phyloP scores from a whole-genome alignment of 2,888 invertebrate species.

The Eupsilia transversa region DNA sequence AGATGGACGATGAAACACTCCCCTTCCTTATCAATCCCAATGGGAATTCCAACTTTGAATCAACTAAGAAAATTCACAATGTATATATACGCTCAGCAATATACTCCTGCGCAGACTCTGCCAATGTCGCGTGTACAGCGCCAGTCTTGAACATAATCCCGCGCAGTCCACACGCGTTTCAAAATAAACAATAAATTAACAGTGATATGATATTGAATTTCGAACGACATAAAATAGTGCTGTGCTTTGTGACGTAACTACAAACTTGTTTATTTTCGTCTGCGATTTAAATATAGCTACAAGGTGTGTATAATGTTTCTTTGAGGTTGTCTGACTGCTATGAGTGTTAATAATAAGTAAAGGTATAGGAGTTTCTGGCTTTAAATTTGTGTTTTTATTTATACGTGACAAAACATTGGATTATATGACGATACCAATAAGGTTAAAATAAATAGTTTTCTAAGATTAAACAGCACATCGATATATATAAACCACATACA shows the following conservation, averaged over 20 bases:
- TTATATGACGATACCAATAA: neutral
- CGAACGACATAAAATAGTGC: slow-evolving; percentile 39
- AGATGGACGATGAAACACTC: neutral
- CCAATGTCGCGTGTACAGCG: slow-evolving; percentile 71
- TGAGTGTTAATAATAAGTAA: slow-evolving; percentile 2
- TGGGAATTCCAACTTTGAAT: slow-evolving; percentile 14
- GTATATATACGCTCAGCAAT: slow-evolving; percentile 70
- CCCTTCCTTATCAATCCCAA: slow-evolving; percentile 28
- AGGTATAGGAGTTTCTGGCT: neutral
- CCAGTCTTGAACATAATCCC: slow-evolving; percentile 70
- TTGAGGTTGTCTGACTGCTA: slow-evolving; percentile 1
- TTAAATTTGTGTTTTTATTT: slow-evolving; percentile 4
- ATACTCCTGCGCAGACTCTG: slow-evolving; percentile 75
- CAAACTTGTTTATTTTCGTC: slow-evolving; percentile 43
- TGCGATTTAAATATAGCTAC: slow-evolving; percentile 36
- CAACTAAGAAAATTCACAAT: slow-evolving; percentile 35
- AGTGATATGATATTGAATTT: slow-evolving; percentile 59
- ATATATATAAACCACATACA: neutral
- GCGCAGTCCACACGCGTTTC: slow-evolving; percentile 66
- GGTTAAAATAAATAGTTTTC: neutral
- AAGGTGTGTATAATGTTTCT: slow-evolving; percentile 60
- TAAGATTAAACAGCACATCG: neutral
- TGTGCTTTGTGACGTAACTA: slow-evolving; percentile 56
- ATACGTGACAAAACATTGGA: neutral
- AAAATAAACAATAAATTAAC: slow-evolving; percentile 45